Evolutionary conservation across 2,797 vertebrate species (phyloP), one percentile per base, ranked within the genome.

Genomic region (Coccyzus lansbergi): DNA sequence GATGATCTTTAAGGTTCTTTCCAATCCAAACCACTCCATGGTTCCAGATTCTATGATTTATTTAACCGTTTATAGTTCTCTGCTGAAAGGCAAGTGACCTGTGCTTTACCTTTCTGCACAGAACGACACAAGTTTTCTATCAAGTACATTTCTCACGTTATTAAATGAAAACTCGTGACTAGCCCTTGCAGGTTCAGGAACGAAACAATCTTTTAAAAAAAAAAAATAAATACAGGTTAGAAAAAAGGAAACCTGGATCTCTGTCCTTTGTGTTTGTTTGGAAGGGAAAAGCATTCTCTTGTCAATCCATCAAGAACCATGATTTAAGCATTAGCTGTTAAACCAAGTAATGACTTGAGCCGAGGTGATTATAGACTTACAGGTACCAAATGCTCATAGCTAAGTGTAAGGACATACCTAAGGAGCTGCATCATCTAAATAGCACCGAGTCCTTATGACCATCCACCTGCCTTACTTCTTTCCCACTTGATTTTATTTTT

Each of bases 401-500:
- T 90, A 92, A 86, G 88, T 1, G 2, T 52, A 62, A 87, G 72
- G 42, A 79, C 71, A 88, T 92, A 84, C 65, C 74, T 84, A 31
- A 88, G 71, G 56, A 89, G 60, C 28, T 90, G 59, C 38, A 65
- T 93, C 92, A 95, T 95, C 77, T 55, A 88, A 94, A 89, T 36
- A 86, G 7, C 44, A 91, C 33, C 31, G 68, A 48, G 86, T 85
- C 56, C 25, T 86, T 53, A 55, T 84, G 81, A 69, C 65, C 69
- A 83, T 90, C 62, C 34, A 78, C 76, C 63, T 88, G 36, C 38
- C 78, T 60, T 80, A 38, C 81, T 95, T 93, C 76, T 91, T 94
- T 92, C 77, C 76, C 29, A 52, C 95, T 84, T 88, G 29, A 88
- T 67, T 96, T 93, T 86, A 34, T 38, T 96, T 94, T 94, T 94